Evolutionary conservation across 2,113 vertebrate genomes (phyloP).

Genomic region (Erpornis zantholeuca): DNA sequence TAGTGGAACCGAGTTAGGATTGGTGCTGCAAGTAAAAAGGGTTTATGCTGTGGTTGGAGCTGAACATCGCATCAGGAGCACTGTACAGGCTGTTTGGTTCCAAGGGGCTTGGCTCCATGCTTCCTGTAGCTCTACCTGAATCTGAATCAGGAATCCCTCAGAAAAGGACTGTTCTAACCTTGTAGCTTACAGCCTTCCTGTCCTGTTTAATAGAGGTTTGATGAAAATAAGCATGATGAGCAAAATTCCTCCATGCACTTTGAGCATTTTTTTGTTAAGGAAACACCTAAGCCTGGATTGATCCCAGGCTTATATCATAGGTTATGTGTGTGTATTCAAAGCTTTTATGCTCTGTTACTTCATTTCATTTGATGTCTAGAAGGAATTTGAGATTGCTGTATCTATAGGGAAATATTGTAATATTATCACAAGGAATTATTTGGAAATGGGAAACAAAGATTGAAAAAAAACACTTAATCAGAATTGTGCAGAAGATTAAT

Average conservation of each 20-base stretch:
- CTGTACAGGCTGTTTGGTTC: not conserved
- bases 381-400: not conserved
- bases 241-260: not conserved
- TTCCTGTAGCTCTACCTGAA: not conserved
- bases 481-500: not conserved
- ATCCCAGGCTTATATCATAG: not conserved
- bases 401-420: not conserved
- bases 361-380: not conserved
- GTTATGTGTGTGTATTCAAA: not conserved
- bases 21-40: not conserved
- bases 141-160: not conserved
- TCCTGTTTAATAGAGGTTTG: not conserved
- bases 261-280: not conserved
- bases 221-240: not conserved
- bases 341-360: not conserved
- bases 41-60: not conserved
- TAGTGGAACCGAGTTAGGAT: not conserved
- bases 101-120: not conserved
- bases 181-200: not conserved
- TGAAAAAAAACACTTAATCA: not conserved
- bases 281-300: not conserved
- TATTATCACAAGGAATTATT: not conserved
- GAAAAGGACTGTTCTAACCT: not conserved
- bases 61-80: not conserved
- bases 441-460: not conserved